These are phyloP conservation scores for Gastrophysa polygoni DNA, from an alignment of 2,888 invertebrate genomes.

Conservation along the genomic window DNA sequence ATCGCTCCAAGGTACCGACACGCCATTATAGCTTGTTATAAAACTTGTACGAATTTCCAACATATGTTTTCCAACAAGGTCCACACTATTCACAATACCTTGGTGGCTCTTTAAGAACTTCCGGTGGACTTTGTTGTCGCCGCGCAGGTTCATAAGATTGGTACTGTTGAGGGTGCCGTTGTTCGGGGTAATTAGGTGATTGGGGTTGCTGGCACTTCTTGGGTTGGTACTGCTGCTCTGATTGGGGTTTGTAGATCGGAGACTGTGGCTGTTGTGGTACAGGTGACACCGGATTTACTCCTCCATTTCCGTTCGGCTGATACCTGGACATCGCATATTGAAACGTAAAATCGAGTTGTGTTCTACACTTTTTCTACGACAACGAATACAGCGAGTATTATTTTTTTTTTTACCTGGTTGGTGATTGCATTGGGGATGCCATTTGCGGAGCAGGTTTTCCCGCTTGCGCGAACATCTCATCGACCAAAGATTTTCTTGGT, in stretches of 20 bases:
- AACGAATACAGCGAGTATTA: too few relatives aligned
- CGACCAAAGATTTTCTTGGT: conserved; percentile 47
- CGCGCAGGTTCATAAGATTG: conserved; percentile 25
- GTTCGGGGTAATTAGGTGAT: conserved; percentile 9
- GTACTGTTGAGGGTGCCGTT: conserved; percentile 22
- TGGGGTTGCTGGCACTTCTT: not conserved
- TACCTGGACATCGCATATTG: too few relatives aligned
- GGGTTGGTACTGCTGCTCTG: conserved; percentile 2
- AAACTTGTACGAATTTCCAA: too few relatives aligned
- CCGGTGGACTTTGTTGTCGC: conserved; percentile 24
- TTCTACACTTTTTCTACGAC: too few relatives aligned
- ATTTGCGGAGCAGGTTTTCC: conserved; percentile 30
- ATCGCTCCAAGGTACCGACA: too few relatives aligned
- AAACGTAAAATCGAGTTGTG: too few relatives aligned
- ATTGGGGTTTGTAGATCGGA: conserved; percentile 28
- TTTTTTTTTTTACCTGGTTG: conserved; percentile 16
- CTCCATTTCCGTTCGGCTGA: conserved; percentile 56
- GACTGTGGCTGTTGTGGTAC: conserved; percentile 37
- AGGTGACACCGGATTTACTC: conserved; percentile 38
- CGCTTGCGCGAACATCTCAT: conserved; percentile 45
- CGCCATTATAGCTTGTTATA: too few relatives aligned
- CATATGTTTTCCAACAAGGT: too few relatives aligned
- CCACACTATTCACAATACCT: too few relatives aligned
- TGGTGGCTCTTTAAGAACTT: conserved; percentile 35
- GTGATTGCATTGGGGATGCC: conserved; percentile 9